A percentile compares a stretch with the other conserved stretches of the same genome.
Conservation (phyloP, 2,888 invertebrate genomes). For the Aphodius sticticus region DNA sequence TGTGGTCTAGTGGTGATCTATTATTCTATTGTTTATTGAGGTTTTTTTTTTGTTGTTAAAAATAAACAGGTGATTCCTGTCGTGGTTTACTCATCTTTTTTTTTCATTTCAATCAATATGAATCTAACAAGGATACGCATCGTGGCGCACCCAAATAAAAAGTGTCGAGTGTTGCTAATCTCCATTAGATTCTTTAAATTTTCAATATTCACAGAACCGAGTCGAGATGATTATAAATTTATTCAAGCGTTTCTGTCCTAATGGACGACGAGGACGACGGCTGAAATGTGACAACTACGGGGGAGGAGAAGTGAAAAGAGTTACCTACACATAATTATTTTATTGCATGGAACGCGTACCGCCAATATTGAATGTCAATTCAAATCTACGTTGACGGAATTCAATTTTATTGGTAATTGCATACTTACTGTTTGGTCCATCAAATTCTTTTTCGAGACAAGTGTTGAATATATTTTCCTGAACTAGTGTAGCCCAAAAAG, state of each 20-base stretch:
- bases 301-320: not conserved
- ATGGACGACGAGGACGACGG: constrained; percentile 15
- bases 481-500: too few species aligned
- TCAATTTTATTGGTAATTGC: too few species aligned
- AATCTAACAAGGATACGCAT: not conserved
- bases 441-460: too few species aligned
- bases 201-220: constrained; percentile 4
- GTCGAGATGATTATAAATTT: constrained; percentile 20
- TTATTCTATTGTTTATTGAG: not conserved
- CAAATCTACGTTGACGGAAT: not conserved
- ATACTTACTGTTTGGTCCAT: too few species aligned
- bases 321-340: not conserved
- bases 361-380: not conserved
- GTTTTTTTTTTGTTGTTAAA: not conserved
- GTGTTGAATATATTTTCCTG: too few species aligned
- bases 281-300: constrained; percentile 18
- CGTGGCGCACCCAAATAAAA: not conserved
- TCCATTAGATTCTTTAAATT: not conserved
- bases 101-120: not conserved
- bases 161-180: not conserved
- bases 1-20: not conserved
- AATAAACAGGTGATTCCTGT: not conserved
- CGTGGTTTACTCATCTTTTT: not conserved
- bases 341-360: not conserved
- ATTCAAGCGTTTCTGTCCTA: constrained; percentile 27